Evolutionary conservation across 2,113 vertebrate genomes (phyloP).

Genomic region (Pampusana beccarii): DNA sequence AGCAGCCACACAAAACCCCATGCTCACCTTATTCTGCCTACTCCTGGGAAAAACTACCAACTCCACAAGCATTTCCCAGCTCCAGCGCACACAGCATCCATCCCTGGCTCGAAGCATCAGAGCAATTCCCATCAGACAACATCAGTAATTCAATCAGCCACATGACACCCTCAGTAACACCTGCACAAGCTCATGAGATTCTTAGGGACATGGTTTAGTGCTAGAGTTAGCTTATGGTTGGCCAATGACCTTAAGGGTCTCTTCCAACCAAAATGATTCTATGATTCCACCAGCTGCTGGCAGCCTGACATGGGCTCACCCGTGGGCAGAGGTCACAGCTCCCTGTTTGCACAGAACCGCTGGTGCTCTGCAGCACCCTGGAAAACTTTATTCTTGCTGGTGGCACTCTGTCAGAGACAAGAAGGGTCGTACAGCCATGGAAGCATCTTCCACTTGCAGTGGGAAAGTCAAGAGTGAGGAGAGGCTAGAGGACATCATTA

Average conservation of each 20-base stretch:
- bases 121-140: background rate
- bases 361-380: background rate
- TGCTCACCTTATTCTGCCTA: background rate
- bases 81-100: background rate
- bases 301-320: background rate
- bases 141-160: background rate
- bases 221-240: too few relatives aligned
- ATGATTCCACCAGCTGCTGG: too few relatives aligned
- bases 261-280: too few relatives aligned
- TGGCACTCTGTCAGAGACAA: background rate
- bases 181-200: background rate
- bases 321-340: background rate
- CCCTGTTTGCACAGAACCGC: background rate
- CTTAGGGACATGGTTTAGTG: too few relatives aligned
- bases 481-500: background rate
- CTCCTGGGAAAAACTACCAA: background rate
- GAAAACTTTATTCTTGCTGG: background rate
- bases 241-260: too few relatives aligned
- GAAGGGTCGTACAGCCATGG: background rate
- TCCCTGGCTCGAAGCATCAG: background rate
- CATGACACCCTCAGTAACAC: background rate
- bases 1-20: background rate
- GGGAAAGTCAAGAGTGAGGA: background rate
- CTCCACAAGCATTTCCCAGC: fast-evolving
- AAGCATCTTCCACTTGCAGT: background rate